Evolutionary conservation across 2,888 invertebrate species (phyloP), one percentile per base, ranked within the genome.

Genomic region (Ormyrus thymus): DNA sequence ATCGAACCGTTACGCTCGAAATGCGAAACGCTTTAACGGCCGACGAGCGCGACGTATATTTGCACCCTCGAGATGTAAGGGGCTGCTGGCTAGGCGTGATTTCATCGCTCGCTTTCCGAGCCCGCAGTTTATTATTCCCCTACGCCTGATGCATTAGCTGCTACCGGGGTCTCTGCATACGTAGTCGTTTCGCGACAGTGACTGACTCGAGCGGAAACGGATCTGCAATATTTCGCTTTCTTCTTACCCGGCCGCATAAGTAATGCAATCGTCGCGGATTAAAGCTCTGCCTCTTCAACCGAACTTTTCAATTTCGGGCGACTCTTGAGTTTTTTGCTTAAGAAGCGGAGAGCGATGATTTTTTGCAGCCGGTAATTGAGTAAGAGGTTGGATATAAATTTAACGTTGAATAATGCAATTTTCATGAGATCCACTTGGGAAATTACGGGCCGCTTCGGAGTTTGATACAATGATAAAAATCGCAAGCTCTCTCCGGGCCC

Each of bases 41-140:
- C 43, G 48, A 45, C 7, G 66, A 43, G 53, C 11, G 56, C 13
- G 43, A 53, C 2, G 29, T 29, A 1, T 29, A 29, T 29, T 29
- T 29, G 29, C 29, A 29, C 29, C 29, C 29, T 29, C 11, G 29
- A 45, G 51, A 10, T 50, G 6, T 29, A 29, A 29, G 29, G 29
- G 29, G 29, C 0, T 29, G 29, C 29, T 4, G 43, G 50, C 29
- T 6, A 46, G 6, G 62, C 65, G 51, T 66, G 55, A 59, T 66
- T 66, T 66, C 55, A 50, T 61, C 43, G 6, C 8, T 5, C 59
- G 7, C 11, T 6, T 29, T 29, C 29, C 29, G 29, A 13, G 56
- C 10, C 55, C 66, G 66, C 58, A 58, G 56, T 56, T 74, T 74
- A 74, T 74, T 66, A 65, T 58, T 45, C 50, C 74, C 65, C 55